A percentile compares a stretch with the other conserved stretches of the same genome.
phyloP scores from a whole-genome alignment of 2,797 vertebrate species.

The Staurois parvus region DNA sequence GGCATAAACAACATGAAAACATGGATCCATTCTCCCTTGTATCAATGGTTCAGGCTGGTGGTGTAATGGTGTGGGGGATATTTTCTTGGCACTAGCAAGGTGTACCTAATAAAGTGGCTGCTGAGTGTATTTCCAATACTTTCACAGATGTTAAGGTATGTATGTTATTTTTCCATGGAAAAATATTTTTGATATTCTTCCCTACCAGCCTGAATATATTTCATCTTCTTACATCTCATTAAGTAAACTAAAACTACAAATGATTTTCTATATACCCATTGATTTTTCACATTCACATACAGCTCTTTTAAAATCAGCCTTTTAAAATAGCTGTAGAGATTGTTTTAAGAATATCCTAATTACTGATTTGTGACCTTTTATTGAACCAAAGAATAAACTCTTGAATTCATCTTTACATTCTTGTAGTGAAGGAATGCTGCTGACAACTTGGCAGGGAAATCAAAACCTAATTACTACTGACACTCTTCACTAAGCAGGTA shows the following conservation, averaged over 20 bases:
- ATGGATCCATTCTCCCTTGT: no score
- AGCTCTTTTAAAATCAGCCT: neutral
- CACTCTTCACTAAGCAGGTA: neutral
- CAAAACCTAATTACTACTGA: neutral
- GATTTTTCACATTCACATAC: neutral
- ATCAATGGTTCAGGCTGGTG: no score
- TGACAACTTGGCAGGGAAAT: slow-evolving; percentile 7
- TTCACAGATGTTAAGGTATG: no score
- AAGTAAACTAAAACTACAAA: neutral
- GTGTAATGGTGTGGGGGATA: no score
- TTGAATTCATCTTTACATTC: slow-evolving; percentile 8
- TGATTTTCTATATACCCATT: neutral
- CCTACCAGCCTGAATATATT: neutral
- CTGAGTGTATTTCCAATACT: no score
- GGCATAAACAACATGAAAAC: no score
- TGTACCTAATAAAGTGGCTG: no score
- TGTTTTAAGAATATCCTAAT: neutral
- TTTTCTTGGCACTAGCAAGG: no score
- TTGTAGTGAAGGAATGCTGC: slow-evolving; percentile 1
- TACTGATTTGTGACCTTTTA: neutral
- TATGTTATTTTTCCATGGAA: no score
- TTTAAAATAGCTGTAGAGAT: slow-evolving; percentile 11
- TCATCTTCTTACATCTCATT: neutral
- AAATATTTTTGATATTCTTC: no score
- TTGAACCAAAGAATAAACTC: neutral